Conservation (phyloP, 2,113 vertebrate species). For the Microcebus murinus region DNA sequence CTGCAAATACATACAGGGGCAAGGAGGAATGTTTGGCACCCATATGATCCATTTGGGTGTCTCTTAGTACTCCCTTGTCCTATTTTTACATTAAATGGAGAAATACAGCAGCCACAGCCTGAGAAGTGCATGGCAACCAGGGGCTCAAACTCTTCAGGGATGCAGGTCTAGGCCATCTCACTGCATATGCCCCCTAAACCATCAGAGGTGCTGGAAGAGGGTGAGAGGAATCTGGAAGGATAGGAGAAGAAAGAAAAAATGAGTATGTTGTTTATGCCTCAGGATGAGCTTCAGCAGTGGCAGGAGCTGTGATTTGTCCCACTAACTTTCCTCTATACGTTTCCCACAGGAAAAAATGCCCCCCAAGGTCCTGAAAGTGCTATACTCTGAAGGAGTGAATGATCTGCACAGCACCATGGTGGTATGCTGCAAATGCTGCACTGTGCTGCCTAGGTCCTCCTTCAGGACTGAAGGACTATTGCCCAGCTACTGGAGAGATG, state of each 20-base stretch:
- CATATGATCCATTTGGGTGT: neutral
- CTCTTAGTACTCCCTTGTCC: neutral
- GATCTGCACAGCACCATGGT: neutral
- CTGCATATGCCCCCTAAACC: neutral
- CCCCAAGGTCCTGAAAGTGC: neutral
- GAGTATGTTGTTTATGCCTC: neutral
- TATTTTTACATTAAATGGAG: neutral
- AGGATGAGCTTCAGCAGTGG: neutral
- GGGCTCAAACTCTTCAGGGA: neutral
- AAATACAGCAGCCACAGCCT: neutral
- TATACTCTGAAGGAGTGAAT: neutral
- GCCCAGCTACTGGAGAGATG: neutral
- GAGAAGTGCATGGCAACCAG: neutral
- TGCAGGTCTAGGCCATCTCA: neutral
- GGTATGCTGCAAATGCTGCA: neutral
- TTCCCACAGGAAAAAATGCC: neutral
- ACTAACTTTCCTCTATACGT: neutral
- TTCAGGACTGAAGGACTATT: neutral
- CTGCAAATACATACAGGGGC: neutral
- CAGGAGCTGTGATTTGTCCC: neutral
- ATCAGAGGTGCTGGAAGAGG: neutral
- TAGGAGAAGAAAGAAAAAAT: neutral
- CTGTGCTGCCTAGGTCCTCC: neutral
- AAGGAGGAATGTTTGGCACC: neutral
- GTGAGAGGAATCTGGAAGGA: neutral